Evolutionary conservation across 2,888 invertebrate genomes (phyloP).

Genomic region (Drosophila dives): DNA sequence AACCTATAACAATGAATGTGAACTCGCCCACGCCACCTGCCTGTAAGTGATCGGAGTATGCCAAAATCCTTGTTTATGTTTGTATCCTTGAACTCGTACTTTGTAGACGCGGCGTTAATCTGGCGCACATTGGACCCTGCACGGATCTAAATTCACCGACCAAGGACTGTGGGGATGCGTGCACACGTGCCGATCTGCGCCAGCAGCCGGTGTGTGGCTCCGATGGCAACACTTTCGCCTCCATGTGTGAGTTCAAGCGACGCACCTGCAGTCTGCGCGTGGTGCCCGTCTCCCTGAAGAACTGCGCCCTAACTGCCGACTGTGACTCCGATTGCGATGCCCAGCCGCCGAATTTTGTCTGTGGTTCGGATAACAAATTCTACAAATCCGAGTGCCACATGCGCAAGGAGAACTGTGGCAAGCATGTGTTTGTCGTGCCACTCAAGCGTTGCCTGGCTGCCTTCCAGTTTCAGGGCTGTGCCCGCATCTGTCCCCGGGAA

Average conservation of each 20-base stretch:
- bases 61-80: background rate
- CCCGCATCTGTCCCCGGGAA: conserved; percentile 93
- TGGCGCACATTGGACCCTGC: conserved; percentile 95
- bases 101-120: conserved; percentile 91
- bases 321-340: conserved; percentile 88
- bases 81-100: fast-evolving
- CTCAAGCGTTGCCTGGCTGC: conserved; percentile 93
- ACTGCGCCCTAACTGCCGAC: conserved; percentile 93
- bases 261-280: conserved; percentile 95
- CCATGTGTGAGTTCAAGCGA: conserved; percentile 92
- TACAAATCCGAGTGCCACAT: conserved; percentile 96
- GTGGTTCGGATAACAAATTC: conserved; percentile 95
- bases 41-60: conserved; percentile 87
- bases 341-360: conserved; percentile 91
- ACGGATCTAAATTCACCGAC: conserved; percentile 86
- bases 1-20: conserved; percentile 93
- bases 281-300: conserved; percentile 92
- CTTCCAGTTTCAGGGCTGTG: conserved; percentile 94
- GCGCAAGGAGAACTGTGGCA: conserved; percentile 96
- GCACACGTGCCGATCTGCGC: conserved; percentile 86
- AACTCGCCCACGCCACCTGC: conserved; percentile 93
- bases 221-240: conserved; percentile 95
- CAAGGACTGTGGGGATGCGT: conserved; percentile 87
- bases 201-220: conserved; percentile 94
- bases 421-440: conserved; percentile 96